Conservation (phyloP, 2,888 invertebrate species). For the Lithodes maja region DNA sequence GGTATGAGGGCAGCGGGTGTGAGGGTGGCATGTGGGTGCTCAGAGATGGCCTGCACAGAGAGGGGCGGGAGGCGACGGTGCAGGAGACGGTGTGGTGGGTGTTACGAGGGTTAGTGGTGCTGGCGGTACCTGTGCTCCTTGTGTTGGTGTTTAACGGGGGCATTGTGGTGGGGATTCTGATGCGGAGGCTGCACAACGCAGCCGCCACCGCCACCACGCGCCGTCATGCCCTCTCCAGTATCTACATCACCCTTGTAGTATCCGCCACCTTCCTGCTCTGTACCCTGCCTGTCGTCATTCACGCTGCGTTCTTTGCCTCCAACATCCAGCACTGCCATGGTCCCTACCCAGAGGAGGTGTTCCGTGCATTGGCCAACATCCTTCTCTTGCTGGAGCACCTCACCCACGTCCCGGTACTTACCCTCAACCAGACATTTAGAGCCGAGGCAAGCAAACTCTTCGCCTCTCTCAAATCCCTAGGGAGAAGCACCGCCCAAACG, state of each 20-base stretch:
- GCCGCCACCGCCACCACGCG: constrained; percentile 37
- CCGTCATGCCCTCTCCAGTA: constrained; percentile 41
- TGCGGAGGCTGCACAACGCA: not conserved
- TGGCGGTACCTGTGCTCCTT: constrained; percentile 30
- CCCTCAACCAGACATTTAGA: constrained; percentile 40
- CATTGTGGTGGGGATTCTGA: constrained; percentile 34
- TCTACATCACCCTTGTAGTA: constrained; percentile 46
- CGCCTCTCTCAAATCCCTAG: not conserved
- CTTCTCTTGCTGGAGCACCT: constrained; percentile 48
- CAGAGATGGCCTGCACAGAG: constrained; percentile 27
- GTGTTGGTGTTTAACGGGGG: constrained; percentile 32
- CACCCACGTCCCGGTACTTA: constrained; percentile 40
- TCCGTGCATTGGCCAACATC: constrained; percentile 44
- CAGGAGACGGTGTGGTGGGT: constrained; percentile 14
- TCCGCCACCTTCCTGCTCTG: constrained; percentile 32
- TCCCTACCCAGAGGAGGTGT: constrained; percentile 37
- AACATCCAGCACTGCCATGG: constrained; percentile 44
- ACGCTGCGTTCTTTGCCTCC: constrained; percentile 19
- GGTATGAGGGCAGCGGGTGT: not conserved
- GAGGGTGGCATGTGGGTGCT: constrained; percentile 34
- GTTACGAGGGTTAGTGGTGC: constrained; percentile 21
- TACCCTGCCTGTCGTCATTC: constrained; percentile 12
- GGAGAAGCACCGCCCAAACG: not conserved
- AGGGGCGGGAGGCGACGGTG: constrained; percentile 7
- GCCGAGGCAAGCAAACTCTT: constrained; percentile 4